Base-by-base conservation (phyloP, 1,140 invertebrate species). In the Drosophila trapezifrons region DNA sequence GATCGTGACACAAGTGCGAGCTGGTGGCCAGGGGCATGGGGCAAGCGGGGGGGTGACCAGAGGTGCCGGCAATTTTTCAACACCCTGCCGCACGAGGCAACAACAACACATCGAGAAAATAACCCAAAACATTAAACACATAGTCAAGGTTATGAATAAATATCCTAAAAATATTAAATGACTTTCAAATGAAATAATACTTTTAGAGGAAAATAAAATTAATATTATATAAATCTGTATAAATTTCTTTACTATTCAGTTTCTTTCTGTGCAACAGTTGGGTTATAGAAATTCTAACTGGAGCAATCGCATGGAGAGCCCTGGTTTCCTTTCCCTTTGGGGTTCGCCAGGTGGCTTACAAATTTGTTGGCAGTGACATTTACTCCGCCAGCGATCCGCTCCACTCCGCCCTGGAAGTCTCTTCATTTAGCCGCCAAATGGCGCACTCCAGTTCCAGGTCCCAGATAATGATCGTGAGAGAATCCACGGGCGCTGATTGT, bases 1-100 rank as follows among this genome's bases (percentile, higher is more conserved):
- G 77, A 80, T 87, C 84, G 84, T 89, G 84, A 89, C 84, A 89
- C 84, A 89, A 89, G 84, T 84, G 85, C 85, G 66, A 80, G 42
- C 13, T n/a, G 65, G 63, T 45, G 59, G 47, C 46, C 32, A 45
- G 67, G 63, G 64, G 55, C 55, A 37, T 17, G 38, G 27, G 38
- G 27, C 17, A 12, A 15, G 51, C n/a, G 40, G 8, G 22, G 37
- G 49, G 51, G 40, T 55, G 60, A 47, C 32, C 40, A 59, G 70
- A 84, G 77, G 80, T 84, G 84, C 69, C 73, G 78, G 59, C 80
- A 84, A 90, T 87, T 87, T 87, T 84, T 87, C 83, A 90, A 87
- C 83, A 89, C 83, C 84, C 66, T 47, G 77, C 70, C 52, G 70
- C 80, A 89, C 80, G 84, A 66, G 64, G 73, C 65, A 47, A 37